Percentiles rank a stretch among this genome's conserved stretches.
Evolutionary conservation across 92 coral and sea anemone genomes (phyloP).

Genomic region (Zoanthus gigantus): DNA sequence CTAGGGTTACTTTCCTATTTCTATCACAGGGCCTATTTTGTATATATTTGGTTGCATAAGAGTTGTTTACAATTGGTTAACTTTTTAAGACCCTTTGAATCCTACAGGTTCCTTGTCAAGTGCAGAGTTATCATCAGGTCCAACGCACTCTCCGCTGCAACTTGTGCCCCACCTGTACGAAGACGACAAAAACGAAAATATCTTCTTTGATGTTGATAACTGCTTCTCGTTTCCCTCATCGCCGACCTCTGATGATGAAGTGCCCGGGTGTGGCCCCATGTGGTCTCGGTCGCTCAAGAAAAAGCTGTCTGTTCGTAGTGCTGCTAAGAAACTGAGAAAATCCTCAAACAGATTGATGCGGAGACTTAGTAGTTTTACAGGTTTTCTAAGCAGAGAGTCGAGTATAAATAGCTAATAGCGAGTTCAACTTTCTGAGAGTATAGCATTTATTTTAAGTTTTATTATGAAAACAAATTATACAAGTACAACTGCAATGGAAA

Average conservation of each 20-base stretch:
- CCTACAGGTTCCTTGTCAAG: constrained; percentile 32
- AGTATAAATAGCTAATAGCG: not conserved
- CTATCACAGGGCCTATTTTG: too few species aligned
- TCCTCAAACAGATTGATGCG: constrained; percentile 73
- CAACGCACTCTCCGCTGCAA: constrained; percentile 25
- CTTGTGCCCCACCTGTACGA: constrained; percentile 36
- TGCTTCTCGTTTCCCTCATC: constrained; percentile 1
- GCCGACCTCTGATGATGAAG: not conserved
- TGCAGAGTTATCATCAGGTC: constrained; percentile 15
- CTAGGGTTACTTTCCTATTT: too few species aligned
- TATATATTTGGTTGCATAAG: too few species aligned
- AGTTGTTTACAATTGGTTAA: too few species aligned
- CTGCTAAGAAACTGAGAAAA: constrained; percentile 71
- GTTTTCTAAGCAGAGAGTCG: not conserved
- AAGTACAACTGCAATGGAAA: too few species aligned
- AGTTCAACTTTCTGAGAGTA: too few species aligned
- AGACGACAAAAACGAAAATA: constrained; percentile 16
- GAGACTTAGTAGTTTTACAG: constrained; percentile 63
- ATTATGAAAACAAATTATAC: too few species aligned
- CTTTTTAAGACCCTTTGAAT: too few species aligned
- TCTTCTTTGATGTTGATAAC: not conserved
- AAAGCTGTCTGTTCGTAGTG: constrained; percentile 44
- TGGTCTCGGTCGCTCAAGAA: constrained; percentile 39
- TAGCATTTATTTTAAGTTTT: too few species aligned
- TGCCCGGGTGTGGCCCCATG: constrained; percentile 18